Evolutionary conservation across 64 coral and sea anemone genomes (phyloP), one percentile per base, ranked within the genome.

Genomic region (Catalaphyllia jardinei): DNA sequence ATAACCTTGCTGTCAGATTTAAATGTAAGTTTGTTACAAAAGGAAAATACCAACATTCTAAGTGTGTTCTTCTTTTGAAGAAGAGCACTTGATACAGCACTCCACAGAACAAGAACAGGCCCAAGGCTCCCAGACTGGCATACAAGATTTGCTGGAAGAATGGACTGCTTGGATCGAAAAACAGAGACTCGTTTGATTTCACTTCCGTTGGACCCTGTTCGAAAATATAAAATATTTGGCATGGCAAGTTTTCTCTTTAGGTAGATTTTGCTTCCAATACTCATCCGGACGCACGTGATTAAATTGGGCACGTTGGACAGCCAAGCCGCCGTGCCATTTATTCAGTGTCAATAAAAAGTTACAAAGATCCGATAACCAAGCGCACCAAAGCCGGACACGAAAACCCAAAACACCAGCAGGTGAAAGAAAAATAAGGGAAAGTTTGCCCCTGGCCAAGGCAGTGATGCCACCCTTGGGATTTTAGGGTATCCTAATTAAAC

Each of bases 81-180:
- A 71, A 51, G 11, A 85, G 15, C 4, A 85, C 39, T 85, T 85
- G 81, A 85, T 85, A 85, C 31, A 85, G 35, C 22, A 24, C 0
- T 8, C 81, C 81, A 28, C 81, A 85, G 42, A 85, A 22, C 9
- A n/a, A 4, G 20, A 69, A 52, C 14, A 69, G 16, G n/a, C 62
- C 20, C 62, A 85, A 20, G 8, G 38, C 11, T n/a, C 62, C 62
- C 35, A 71, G 35, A 31, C 81, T 28, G 0, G 31, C 62, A 19
- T 50, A 85, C 11, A 85, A 2, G 0, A 52, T 31, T 5, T 18
- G 39, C 62, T 85, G 2, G 13, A 71, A 85, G 42, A 85, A 72
- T 29, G 81, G 81, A 71, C 81, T 85, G 22, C 60, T 27, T 4
- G 81, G 63, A 22, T 85, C 81, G 63, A 85, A 85, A 22, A 85